phyloP scores from a whole-genome alignment of 2,797 vertebrate genomes.

The Leucoraja ocellata region DNA sequence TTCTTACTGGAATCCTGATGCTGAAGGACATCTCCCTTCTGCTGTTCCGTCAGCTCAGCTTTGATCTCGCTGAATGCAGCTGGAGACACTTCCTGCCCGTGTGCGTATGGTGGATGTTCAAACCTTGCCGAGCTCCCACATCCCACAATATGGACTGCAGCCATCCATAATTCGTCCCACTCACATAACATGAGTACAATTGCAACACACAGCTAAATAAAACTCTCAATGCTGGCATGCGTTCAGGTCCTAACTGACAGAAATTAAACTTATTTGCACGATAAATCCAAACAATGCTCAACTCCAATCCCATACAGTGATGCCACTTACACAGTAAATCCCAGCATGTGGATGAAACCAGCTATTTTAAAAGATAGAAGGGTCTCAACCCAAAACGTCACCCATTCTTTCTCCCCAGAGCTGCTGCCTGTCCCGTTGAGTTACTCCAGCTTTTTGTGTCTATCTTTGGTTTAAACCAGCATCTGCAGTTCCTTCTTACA shows the following conservation, averaged over 20 bases:
- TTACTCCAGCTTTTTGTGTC: no score
- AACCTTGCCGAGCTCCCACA: not conserved
- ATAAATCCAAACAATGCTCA: not conserved
- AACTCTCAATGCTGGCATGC: not conserved
- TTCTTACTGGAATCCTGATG: not conserved
- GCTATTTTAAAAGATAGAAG: not conserved
- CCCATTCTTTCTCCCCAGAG: no score
- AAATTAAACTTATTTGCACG: not conserved
- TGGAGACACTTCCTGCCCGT: not conserved
- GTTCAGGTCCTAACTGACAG: not conserved
- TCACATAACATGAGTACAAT: not conserved
- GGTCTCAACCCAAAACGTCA: no score
- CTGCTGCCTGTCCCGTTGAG: no score
- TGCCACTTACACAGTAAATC: not conserved
- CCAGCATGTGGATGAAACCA: not conserved
- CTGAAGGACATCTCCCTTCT: not conserved
- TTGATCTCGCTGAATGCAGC: not conserved
- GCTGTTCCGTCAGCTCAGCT: not conserved
- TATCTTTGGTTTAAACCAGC: no score
- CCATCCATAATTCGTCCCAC: not conserved
- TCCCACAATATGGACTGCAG: not conserved
- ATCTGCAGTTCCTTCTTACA: no score
- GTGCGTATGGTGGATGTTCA: not conserved
- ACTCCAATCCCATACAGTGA: not conserved
- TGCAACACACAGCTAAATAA: not conserved